Evolutionary conservation across 2,888 invertebrate species (phyloP).

Genomic region (Charanyca ferruginea): DNA sequence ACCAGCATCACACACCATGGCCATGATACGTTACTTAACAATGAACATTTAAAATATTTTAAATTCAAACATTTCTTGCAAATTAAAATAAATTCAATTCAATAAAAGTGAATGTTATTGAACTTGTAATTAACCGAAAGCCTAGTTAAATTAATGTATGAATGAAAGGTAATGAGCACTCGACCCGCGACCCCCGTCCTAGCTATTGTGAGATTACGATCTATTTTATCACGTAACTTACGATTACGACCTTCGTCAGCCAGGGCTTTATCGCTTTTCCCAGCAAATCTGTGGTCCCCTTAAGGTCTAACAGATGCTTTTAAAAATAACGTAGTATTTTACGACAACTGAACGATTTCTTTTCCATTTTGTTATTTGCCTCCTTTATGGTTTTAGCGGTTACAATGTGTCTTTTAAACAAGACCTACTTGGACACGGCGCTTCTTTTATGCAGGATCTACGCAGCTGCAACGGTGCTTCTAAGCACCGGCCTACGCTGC

Average conservation of each 20-base stretch:
- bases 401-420: no score
- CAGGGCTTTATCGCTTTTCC: conserved; percentile 3
- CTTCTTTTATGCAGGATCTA: no score
- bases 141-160: conserved; percentile 24
- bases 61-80: background rate
- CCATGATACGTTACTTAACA: background rate
- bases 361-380: no score
- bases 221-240: conserved; percentile 67
- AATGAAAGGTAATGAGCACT: conserved; percentile 28
- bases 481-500: no score
- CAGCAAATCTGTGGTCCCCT: background rate
- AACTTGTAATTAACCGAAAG: conserved; percentile 37
- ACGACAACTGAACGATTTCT: no score
- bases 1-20: background rate
- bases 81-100: conserved; percentile 1
- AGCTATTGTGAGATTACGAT: conserved; percentile 68
- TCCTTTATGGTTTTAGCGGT: no score
- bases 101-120: conserved; percentile 22
- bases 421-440: no score
- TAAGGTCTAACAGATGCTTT: background rate
- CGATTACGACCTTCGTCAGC: conserved; percentile 22
- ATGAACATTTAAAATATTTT: background rate
- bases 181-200: conserved; percentile 47
- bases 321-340: background rate
- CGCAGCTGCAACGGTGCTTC: background rate